Evolutionary conservation across 2,797 vertebrate genomes (phyloP), one percentile per base, ranked within the genome.

Genomic region (Poeciliopsis gracilis): DNA sequence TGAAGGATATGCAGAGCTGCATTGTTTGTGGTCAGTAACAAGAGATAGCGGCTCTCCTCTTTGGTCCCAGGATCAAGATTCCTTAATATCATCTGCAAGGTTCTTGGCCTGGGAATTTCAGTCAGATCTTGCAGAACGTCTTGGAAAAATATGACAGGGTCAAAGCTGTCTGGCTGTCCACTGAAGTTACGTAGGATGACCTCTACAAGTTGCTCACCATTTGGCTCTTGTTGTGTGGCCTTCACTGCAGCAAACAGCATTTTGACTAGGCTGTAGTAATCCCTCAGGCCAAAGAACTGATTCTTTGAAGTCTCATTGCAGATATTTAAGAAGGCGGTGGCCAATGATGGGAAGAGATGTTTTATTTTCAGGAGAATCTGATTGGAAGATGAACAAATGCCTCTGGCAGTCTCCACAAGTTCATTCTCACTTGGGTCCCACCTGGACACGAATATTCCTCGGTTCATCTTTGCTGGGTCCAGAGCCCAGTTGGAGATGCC

Each of bases 401-500:
- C 96, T 70, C 93, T 91, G 47, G 96, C 96, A 1, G 95, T 97
- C 82, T 95, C 85, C 57, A 96, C 93, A 66, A 97, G 93, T 79
- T 96, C 96, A 1, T 93, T 73, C 75, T 95, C 85, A 77, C 87
- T 94, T 0, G 95, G 96, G 81, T 96, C 96, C 73, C 94, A 93
- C 51, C 96, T 93, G 18, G 95, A 95, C 9, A 96, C 94, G 67
- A 96, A 96, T 80, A 97, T 96, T 15, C 96, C 96, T 76, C 96
- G 86, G 90, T 97, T 96, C 96, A 96, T 97, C 83, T 97, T 97
- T 46, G 96, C 95, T 45, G 96, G 96, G 87, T 97, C 96, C 2
- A 97, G 92, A 77, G 96, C 96, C 96, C 96, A 96, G 88, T 96
- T 96, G 70, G 96, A 96, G 83, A 97, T 96, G 36, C 96, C 96